Conservation (phyloP, 1,140 invertebrate genomes). For the Telenomus remus region DNA sequence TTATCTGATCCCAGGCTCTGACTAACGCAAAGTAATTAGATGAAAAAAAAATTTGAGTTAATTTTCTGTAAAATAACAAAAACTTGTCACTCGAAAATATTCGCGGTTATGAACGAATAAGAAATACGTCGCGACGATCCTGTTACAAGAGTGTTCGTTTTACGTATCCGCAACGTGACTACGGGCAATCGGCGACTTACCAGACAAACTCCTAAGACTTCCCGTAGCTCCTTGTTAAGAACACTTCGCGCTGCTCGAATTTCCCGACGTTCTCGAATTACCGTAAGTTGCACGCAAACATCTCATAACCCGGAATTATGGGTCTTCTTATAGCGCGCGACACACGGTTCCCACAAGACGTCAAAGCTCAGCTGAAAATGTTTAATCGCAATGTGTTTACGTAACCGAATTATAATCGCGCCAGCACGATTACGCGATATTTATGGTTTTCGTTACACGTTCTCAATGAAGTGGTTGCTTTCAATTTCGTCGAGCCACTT, state of each 20-base stretch:
- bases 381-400: conserved; percentile 9
- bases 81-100: too few species aligned
- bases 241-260: conserved; percentile 54
- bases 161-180: conserved; percentile 47
- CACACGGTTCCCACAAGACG: conserved; percentile 30
- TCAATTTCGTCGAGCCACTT: conserved; percentile 45
- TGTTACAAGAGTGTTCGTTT: conserved; percentile 48
- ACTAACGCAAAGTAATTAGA: too few species aligned
- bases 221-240: conserved; percentile 52
- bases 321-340: conserved; percentile 45
- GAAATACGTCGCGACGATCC: conserved; percentile 52
- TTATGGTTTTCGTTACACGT: conserved; percentile 17
- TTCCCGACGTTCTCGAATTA: conserved; percentile 55
- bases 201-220: conserved; percentile 56
- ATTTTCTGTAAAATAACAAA: too few species aligned
- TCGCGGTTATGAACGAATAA: conserved; percentile 34
- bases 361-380: conserved; percentile 25
- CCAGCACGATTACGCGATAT: conserved; percentile 24
- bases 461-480: conserved; percentile 25
- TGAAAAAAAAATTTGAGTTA: too few species aligned
- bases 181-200: conserved; percentile 47
- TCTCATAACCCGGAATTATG: conserved; percentile 47
- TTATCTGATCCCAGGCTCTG: too few species aligned
- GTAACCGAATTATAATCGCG: conserved; percentile 25
- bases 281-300: conserved; percentile 46